These are phyloP conservation scores for Podarcis muralis DNA, from an alignment of 2,113 vertebrate genomes.

Conservation along the genomic window DNA sequence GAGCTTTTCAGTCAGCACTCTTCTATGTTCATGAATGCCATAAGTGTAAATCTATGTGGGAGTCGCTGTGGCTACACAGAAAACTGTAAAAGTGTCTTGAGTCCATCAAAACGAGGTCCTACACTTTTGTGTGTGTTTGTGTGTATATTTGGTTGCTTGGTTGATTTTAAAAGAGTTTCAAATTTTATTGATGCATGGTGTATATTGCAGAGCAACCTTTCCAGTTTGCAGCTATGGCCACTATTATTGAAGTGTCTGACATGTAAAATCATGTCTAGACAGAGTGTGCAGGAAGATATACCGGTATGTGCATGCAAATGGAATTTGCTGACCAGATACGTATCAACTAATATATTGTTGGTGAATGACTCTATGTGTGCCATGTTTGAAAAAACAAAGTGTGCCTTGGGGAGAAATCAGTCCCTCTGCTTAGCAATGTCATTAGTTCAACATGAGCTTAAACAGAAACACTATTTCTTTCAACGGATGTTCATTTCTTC, in stretches of 20 bases:
- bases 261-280: not conserved
- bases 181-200: not conserved
- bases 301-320: not conserved
- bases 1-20: no score
- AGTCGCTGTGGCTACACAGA: no score
- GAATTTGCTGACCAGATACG: not conserved
- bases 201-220: not conserved
- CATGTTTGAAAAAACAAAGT: not conserved
- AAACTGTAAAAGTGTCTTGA: no score
- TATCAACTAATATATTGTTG: not conserved
- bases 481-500: not conserved
- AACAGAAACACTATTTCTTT: no score
- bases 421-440: not conserved
- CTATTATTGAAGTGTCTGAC: not conserved
- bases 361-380: not conserved
- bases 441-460: slow-evolving; percentile 3
- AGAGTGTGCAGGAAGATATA: not conserved
- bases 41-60: no score
- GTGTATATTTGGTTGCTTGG: no score
- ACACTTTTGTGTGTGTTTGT: no score
- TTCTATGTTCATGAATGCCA: no score
- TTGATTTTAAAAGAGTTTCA: not conserved
- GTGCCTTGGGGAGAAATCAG: not conserved
- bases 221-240: not conserved
- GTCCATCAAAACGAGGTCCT: no score